Conservation (phyloP, 2,888 invertebrate species). For the Ligdia adustata region DNA sequence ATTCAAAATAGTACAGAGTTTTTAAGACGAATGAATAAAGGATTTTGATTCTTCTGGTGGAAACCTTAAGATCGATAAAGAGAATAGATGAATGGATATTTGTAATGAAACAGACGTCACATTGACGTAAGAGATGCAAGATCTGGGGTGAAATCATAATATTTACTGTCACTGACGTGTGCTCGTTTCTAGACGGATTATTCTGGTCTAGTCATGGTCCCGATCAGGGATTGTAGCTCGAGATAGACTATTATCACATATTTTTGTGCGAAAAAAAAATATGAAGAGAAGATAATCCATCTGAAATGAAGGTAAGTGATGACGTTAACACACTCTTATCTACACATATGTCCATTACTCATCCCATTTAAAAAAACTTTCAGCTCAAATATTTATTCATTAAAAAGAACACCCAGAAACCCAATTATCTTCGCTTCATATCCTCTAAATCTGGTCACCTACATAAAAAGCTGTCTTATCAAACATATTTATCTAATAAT, state of each 20-base stretch:
- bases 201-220: constrained; percentile 55
- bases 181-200: constrained; percentile 71
- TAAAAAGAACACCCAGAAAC: constrained; percentile 13
- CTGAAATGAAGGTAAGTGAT: constrained; percentile 19
- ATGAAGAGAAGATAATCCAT: constrained; percentile 4
- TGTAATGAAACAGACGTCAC: constrained; percentile 80
- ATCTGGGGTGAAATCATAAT: constrained; percentile 78
- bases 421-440: constrained; percentile 22
- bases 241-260: constrained; percentile 33
- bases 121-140: constrained; percentile 80
- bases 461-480: constrained; percentile 28
- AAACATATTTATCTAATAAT: constrained; percentile 34
- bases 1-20: constrained; percentile 69
- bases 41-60: constrained; percentile 55
- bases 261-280: constrained; percentile 8
- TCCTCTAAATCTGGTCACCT: constrained; percentile 28
- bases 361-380: neutral
- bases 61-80: constrained; percentile 53
- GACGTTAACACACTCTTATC: constrained; percentile 4
- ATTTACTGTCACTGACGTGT: constrained; percentile 71
- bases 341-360: neutral
- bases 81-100: constrained; percentile 56
- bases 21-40: constrained; percentile 42
- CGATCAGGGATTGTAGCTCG: constrained; percentile 25
- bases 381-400: constrained; percentile 2